A percentile compares a stretch with the other conserved stretches of the same genome.
Evolutionary conservation across 2,113 vertebrate species (phyloP).

Genomic region (Seriola rivoliana): DNA sequence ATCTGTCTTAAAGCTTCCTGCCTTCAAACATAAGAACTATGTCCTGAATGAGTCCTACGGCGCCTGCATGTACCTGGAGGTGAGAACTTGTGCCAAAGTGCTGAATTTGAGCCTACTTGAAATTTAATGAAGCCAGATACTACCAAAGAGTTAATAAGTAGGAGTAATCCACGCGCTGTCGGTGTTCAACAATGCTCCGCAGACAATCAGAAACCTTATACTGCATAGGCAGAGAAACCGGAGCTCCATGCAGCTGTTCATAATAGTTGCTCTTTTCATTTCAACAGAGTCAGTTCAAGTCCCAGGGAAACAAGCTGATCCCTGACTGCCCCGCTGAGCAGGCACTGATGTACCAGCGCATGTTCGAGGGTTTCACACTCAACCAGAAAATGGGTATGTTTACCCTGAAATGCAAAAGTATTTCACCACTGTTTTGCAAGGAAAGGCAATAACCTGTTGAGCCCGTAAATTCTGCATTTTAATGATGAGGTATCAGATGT

Average conservation of each 20-base stretch:
- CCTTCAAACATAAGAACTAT: slow-evolving; percentile 76
- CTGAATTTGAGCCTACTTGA: neutral
- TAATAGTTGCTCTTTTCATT: slow-evolving; percentile 22
- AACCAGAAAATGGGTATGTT: slow-evolving; percentile 65
- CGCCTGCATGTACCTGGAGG: slow-evolving; percentile 85
- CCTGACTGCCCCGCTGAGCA: slow-evolving; percentile 67
- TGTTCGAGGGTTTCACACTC: slow-evolving; percentile 75
- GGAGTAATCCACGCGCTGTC: neutral
- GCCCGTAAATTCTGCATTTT: neutral
- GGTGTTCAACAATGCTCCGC: neutral
- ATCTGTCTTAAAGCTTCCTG: slow-evolving; percentile 73
- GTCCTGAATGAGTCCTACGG: slow-evolving; percentile 82
- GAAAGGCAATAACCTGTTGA: neutral
- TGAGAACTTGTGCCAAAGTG: slow-evolving; percentile 52
- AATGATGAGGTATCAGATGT: too few relatives aligned
- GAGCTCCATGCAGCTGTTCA: slow-evolving; percentile 1
- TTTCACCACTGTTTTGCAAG: neutral
- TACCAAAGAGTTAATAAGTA: slow-evolving; percentile 7
- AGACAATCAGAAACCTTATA: slow-evolving; percentile 21
- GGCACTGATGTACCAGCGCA: slow-evolving; percentile 81
- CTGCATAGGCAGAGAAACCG: slow-evolving; percentile 5
- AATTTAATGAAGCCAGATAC: neutral
- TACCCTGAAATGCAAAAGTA: neutral
- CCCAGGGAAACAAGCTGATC: slow-evolving; percentile 79
- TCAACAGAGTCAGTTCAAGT: slow-evolving; percentile 78